Conservation (phyloP, 2,113 vertebrate species). For the Gambusia affinis region DNA sequence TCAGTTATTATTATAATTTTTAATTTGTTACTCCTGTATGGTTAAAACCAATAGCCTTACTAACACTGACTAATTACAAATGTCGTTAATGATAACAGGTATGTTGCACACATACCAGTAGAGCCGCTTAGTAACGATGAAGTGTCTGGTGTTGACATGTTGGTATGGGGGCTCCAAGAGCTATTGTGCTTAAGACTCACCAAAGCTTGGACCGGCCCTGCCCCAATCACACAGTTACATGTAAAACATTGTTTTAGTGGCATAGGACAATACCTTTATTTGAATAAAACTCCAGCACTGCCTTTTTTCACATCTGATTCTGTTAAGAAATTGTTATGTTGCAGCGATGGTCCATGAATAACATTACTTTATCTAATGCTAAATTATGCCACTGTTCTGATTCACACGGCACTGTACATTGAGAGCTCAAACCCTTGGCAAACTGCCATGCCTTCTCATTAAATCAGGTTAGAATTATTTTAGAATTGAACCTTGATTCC, state of each 20-base stretch:
- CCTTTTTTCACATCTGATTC: too few species aligned
- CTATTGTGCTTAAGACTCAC: too few species aligned
- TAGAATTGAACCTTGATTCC: not conserved
- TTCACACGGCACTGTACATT: not conserved
- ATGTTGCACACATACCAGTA: too few species aligned
- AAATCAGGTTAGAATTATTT: not conserved
- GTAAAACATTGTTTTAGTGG: not conserved
- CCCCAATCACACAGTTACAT: not conserved
- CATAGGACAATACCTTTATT: not conserved
- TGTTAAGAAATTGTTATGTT: not conserved
- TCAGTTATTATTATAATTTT: too few species aligned
- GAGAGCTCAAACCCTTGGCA: not conserved
- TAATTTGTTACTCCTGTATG: too few species aligned
- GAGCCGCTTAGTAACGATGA: too few species aligned
- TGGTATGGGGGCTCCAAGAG: too few species aligned
- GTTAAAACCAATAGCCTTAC: too few species aligned
- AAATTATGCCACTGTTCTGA: not conserved
- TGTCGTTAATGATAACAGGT: too few species aligned
- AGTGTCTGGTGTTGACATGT: too few species aligned
- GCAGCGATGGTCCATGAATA: not conserved
- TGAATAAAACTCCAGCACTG: not conserved
- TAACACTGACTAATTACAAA: too few species aligned
- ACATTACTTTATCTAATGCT: not conserved
- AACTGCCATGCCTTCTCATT: not conserved
- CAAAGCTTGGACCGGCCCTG: too few species aligned